Percentiles rank a stretch among this genome's conserved stretches.
These are phyloP conservation scores for Sitobion miscanthi DNA, from an alignment of 1,140 invertebrate species.

Conservation along the genomic window DNA sequence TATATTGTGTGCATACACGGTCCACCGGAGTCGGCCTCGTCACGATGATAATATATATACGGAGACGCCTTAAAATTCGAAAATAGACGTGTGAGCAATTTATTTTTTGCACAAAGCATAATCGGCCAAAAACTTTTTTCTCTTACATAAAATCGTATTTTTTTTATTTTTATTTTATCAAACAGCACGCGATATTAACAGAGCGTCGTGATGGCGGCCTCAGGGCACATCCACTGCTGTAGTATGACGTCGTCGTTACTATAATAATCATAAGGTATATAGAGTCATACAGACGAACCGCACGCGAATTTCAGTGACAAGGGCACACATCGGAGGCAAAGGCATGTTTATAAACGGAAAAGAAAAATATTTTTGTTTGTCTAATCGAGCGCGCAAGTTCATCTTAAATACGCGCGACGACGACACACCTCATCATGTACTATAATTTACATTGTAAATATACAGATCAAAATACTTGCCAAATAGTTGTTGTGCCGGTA, in stretches of 20 bases:
- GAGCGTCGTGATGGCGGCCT: neutral
- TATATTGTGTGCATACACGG: neutral
- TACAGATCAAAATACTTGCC: neutral
- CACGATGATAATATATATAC: neutral
- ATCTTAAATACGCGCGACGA: neutral
- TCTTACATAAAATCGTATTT: neutral
- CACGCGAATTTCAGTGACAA: neutral
- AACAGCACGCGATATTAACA: neutral
- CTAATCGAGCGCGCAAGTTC: neutral
- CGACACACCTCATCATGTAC: neutral
- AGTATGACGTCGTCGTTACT: neutral
- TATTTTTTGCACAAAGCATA: neutral
- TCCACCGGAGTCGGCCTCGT: neutral
- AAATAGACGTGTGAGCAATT: neutral
- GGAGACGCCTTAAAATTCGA: neutral
- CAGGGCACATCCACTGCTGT: neutral
- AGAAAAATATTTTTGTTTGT: neutral
- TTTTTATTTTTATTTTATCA: neutral
- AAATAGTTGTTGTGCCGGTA: neutral
- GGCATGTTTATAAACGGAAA: neutral
- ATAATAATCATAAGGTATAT: neutral
- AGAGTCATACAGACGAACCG: neutral
- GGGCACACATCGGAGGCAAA: neutral
- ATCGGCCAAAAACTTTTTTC: slow-evolving; percentile 10
- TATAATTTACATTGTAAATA: neutral